Evolutionary conservation across 1,140 invertebrate genomes (phyloP).

Genomic region (Macrosteles quadrilineatus): DNA sequence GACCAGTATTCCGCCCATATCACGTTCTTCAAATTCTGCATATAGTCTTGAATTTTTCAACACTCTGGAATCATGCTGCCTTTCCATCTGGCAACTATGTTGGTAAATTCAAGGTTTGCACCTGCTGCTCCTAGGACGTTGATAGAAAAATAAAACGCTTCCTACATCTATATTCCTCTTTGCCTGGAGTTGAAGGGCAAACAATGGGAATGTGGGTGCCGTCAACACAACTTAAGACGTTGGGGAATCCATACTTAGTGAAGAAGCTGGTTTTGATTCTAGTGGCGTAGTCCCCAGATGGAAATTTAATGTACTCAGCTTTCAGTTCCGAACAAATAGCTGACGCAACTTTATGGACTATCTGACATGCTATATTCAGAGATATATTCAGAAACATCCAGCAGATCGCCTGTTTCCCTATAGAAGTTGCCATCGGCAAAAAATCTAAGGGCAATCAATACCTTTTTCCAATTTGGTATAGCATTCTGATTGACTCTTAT

Average conservation of each 20-base stretch:
- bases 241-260: slow-evolving; percentile 7
- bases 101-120: slow-evolving; percentile 23
- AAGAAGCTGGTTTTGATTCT: slow-evolving; percentile 7
- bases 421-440: background rate
- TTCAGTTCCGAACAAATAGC: slow-evolving; percentile 19
- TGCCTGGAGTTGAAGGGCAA: slow-evolving; percentile 14
- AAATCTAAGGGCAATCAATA: slow-evolving; percentile 25
- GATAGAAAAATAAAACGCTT: background rate
- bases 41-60: slow-evolving; percentile 9
- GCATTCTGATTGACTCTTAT: background rate
- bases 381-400: background rate
- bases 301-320: slow-evolving; percentile 18
- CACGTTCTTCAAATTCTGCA: slow-evolving; percentile 12
- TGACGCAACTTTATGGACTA: slow-evolving; percentile 9
- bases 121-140: slow-evolving; percentile 23
- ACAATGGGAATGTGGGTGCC: slow-evolving; percentile 4
- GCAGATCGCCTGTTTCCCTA: slow-evolving; percentile 11
- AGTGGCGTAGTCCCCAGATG: slow-evolving; percentile 11
- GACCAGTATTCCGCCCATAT: too few relatives aligned
- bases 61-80: slow-evolving; percentile 22
- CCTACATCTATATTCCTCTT: slow-evolving; percentile 20
- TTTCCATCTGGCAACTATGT: slow-evolving; percentile 17
- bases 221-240: slow-evolving; percentile 14
- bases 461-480: slow-evolving; percentile 19
- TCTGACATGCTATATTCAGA: background rate